phyloP scores from a whole-genome alignment of 2,797 vertebrate genomes.

The Sebastes aleutianus region DNA sequence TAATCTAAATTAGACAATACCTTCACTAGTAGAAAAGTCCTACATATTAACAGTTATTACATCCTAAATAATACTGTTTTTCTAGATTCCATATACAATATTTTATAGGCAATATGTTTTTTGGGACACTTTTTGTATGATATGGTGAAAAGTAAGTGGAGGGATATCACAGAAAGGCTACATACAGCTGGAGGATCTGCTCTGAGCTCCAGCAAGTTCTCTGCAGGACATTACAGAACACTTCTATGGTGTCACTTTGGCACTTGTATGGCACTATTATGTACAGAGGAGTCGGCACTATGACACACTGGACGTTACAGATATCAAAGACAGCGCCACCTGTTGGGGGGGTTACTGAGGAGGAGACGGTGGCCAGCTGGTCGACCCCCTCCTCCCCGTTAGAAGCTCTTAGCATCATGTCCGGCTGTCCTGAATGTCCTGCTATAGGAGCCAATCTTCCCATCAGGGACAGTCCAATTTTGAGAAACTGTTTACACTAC shows the following conservation, averaged over 20 bases:
- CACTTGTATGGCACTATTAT: constrained; percentile 81
- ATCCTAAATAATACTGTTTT: constrained; percentile 76
- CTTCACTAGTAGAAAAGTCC: constrained; percentile 76
- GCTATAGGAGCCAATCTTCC: constrained; percentile 3
- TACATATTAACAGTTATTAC: constrained; percentile 79
- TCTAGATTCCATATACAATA: constrained; percentile 76
- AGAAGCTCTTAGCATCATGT: constrained; percentile 7
- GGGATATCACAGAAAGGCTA: constrained; percentile 77
- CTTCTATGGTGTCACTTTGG: constrained; percentile 78
- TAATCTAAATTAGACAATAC: constrained; percentile 71
- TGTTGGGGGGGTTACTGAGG: constrained; percentile 14
- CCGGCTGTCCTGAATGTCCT: constrained; percentile 10
- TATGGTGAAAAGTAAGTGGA: constrained; percentile 61
- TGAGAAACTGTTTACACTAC: constrained; percentile 10
- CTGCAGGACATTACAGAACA: constrained; percentile 71
- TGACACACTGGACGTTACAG: constrained; percentile 57
- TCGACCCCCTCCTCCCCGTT: constrained; percentile 1
- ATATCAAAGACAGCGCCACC: constrained; percentile 50
- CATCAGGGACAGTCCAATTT: neutral
- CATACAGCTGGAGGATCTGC: constrained; percentile 72
- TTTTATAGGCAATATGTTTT: constrained; percentile 76
- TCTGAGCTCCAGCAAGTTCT: constrained; percentile 67
- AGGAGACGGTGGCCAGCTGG: constrained; percentile 33
- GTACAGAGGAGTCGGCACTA: constrained; percentile 73
- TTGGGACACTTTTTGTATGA: constrained; percentile 65